Conservation (phyloP, 2,113 vertebrate species). For the Glaucidium brasilianum region DNA sequence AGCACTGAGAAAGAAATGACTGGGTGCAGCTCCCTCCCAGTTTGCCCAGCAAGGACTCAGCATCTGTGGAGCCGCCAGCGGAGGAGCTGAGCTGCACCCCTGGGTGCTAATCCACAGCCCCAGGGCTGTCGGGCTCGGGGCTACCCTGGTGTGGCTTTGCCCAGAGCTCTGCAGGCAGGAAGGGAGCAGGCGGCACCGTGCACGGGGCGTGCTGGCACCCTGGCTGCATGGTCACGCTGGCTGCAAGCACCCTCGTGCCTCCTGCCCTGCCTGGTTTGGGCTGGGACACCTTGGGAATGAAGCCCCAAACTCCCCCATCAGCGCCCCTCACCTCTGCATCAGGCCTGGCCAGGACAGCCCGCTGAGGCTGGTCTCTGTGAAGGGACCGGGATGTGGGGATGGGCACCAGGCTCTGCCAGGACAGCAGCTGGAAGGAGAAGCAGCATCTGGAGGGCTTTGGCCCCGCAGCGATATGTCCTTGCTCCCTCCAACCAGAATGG, state of each 20-base stretch:
- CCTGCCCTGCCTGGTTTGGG: neutral
- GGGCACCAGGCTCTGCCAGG: neutral
- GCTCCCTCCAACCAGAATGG: neutral
- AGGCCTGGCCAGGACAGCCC: neutral
- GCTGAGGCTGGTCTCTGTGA: rapidly evolving
- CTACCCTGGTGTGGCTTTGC: neutral
- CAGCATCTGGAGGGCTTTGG: neutral
- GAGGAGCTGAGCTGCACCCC: neutral
- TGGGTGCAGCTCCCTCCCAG: rapidly evolving
- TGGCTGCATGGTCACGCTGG: neutral
- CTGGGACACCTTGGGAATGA: neutral
- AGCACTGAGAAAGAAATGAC: neutral
- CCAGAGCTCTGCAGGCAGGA: neutral
- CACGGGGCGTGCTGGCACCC: neutral
- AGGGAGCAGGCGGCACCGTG: neutral
- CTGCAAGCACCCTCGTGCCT: rapidly evolving
- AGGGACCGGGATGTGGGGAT: neutral
- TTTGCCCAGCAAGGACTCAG: rapidly evolving
- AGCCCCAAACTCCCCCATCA: neutral
- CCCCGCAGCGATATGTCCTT: rapidly evolving
- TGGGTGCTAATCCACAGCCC: neutral
- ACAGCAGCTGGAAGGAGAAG: neutral
- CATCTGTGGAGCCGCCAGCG: rapidly evolving
- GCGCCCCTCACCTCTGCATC: neutral
- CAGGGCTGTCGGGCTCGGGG: neutral